Percentiles rank a stretch among this genome's conserved stretches.
These are phyloP conservation scores for Asbolus verrucosus DNA, from an alignment of 1,140 invertebrate species.

Conservation along the genomic window DNA sequence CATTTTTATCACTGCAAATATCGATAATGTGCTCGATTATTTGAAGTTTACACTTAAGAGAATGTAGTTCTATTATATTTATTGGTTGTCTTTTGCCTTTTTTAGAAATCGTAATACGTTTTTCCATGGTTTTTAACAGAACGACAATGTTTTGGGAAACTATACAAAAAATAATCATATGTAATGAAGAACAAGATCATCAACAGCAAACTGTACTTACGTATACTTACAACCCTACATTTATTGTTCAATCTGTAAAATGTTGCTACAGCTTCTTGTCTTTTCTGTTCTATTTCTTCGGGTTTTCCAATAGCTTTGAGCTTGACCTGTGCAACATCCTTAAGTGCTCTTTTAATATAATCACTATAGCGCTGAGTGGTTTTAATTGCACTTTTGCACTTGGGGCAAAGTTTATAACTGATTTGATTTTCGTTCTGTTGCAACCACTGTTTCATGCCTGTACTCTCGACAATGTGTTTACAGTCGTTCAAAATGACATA, in stretches of 20 bases:
- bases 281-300: background rate
- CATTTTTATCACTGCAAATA: background rate
- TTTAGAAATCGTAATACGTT: background rate
- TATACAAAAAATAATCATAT: too few relatives aligned
- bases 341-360: conserved; percentile 68
- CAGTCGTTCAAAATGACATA: conserved; percentile 76
- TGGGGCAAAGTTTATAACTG: conserved; percentile 72
- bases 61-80: background rate
- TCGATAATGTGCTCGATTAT: background rate
- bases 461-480: conserved; percentile 71
- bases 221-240: background rate
- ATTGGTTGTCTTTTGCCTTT: conserved; percentile 6
- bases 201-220: background rate
- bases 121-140: background rate
- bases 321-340: conserved; percentile 73
- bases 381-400: conserved; percentile 74
- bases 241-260: background rate
- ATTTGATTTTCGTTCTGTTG: conserved; percentile 65
- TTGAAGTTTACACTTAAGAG: background rate
- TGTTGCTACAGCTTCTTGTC: background rate
- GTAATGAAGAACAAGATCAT: background rate
- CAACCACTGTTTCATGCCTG: conserved; percentile 70
- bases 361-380: conserved; percentile 73
- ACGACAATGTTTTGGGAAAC: background rate
- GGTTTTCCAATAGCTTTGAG: conserved; percentile 64